Evolutionary conservation across 2,113 vertebrate species (phyloP).

Genomic region (Collichthys lucidus): DNA sequence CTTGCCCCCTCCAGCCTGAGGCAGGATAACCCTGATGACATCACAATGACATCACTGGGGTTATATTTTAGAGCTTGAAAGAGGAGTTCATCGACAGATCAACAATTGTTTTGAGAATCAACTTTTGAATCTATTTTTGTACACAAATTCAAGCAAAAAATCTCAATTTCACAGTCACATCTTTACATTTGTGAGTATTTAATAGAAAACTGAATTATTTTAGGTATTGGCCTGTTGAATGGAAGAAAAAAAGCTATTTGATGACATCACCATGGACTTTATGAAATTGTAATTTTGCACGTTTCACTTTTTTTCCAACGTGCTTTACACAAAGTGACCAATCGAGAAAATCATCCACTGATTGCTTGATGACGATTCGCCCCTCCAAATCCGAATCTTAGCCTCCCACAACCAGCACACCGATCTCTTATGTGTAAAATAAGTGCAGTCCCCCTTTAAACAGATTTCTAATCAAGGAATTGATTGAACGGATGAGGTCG

Average conservation of each 20-base stretch:
- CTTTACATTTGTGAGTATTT: background rate
- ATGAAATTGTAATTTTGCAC: background rate
- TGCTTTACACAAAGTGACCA: too few species aligned
- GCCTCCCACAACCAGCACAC: background rate
- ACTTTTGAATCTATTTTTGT: background rate
- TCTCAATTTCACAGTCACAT: too few species aligned
- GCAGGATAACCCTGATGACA: background rate
- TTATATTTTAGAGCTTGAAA: background rate
- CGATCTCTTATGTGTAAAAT: constrained; percentile 15
- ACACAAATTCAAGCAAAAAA: too few species aligned
- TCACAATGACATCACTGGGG: background rate
- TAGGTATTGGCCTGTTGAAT: background rate
- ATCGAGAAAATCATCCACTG: too few species aligned
- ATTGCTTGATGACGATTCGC: too few species aligned
- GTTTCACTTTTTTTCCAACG: too few species aligned
- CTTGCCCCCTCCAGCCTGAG: background rate
- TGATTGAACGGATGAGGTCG: constrained; percentile 48
- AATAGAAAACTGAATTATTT: background rate
- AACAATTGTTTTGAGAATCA: background rate
- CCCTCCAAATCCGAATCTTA: too few species aligned
- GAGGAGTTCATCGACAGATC: background rate
- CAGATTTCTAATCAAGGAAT: constrained; percentile 57
- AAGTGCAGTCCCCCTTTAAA: constrained; percentile 37
- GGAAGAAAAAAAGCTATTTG: background rate
- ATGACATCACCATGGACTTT: too few species aligned